A percentile compares a stretch with the other conserved stretches of the same genome.
Conservation (phyloP, 2,113 vertebrate genomes). For the Channa argus region DNA sequence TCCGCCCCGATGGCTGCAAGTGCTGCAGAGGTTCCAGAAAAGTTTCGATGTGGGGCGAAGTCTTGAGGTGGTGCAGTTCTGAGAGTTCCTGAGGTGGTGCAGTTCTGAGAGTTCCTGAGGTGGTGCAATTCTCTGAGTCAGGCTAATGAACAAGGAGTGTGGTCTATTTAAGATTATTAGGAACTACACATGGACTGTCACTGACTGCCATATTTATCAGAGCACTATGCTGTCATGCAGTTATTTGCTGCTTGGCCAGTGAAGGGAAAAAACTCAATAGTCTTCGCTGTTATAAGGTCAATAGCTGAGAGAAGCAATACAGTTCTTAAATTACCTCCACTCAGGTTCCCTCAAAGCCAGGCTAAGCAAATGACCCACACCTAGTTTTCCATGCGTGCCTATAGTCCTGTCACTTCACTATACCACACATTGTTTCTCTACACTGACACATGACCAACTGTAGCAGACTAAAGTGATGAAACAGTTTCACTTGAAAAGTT, state of each 20-base stretch:
- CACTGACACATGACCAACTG: background rate
- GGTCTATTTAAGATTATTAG: slow-evolving; percentile 6
- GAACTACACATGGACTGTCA: slow-evolving; percentile 11
- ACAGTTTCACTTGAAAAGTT: background rate
- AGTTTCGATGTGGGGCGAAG: slow-evolving; percentile 38
- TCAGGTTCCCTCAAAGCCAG: slow-evolving; percentile 68
- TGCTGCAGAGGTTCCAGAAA: slow-evolving; percentile 17
- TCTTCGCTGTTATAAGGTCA: slow-evolving; percentile 65
- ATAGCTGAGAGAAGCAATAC: slow-evolving; percentile 47
- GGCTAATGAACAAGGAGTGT: slow-evolving; percentile 67
- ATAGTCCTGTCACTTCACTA: slow-evolving; percentile 2
- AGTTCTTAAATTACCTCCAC: slow-evolving; percentile 73
- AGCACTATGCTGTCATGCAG: slow-evolving; percentile 34
- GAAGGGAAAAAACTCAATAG: slow-evolving; percentile 62
- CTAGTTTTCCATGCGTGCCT: slow-evolving; percentile 66
- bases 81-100: slow-evolving; percentile 1
- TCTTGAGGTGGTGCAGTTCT: background rate
- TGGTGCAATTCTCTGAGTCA: slow-evolving; percentile 46
- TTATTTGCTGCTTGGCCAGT: slow-evolving; percentile 48
- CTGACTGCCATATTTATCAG: slow-evolving; percentile 25
- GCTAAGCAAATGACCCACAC: slow-evolving; percentile 70
- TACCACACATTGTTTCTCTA: too few species aligned
- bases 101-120: background rate
- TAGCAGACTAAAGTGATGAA: background rate
- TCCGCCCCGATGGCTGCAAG: background rate